phyloP scores from a whole-genome alignment of 2,113 vertebrate genomes.

The Strix aluco region DNA sequence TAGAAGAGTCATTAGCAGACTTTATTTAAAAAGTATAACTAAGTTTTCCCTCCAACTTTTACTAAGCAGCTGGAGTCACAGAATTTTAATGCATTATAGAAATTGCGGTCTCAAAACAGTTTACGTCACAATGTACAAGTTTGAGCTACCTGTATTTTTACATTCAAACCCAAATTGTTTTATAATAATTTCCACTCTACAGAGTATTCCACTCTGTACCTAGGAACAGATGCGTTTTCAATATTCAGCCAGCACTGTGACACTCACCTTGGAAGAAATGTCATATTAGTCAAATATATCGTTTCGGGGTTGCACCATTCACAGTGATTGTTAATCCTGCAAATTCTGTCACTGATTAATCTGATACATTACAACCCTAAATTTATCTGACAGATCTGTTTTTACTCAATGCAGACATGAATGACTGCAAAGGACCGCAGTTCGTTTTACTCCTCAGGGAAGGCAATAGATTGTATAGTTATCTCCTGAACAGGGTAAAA shows the following conservation, averaged over 20 bases:
- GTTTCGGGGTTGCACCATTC: not conserved
- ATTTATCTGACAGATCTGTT: not conserved
- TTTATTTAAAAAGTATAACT: not conserved
- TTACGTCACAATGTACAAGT: not conserved
- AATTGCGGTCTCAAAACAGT: not conserved
- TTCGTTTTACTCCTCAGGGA: constrained; percentile 81
- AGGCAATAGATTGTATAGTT: constrained; percentile 89
- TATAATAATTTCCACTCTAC: not conserved
- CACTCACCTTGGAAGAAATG: constrained; percentile 8
- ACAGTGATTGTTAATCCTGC: not conserved
- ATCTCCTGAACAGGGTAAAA: constrained; percentile 86
- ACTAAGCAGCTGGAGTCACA: not conserved
- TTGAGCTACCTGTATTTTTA: not conserved
- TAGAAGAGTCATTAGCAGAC: not conserved
- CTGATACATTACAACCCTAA: not conserved
- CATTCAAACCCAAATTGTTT: not conserved
- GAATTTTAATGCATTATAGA: not conserved
- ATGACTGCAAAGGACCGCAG: constrained; percentile 57
- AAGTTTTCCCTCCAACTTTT: not conserved
- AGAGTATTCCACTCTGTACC: not conserved
- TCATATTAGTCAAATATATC: not conserved
- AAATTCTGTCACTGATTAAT: not conserved
- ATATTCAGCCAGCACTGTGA: not conserved
- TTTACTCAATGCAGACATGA: not conserved
- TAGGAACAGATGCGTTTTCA: rapidly evolving